Percentiles rank a stretch among this genome's conserved stretches.
Evolutionary conservation across 2,888 invertebrate species (phyloP).

Genomic region (Orchestes rusci): DNA sequence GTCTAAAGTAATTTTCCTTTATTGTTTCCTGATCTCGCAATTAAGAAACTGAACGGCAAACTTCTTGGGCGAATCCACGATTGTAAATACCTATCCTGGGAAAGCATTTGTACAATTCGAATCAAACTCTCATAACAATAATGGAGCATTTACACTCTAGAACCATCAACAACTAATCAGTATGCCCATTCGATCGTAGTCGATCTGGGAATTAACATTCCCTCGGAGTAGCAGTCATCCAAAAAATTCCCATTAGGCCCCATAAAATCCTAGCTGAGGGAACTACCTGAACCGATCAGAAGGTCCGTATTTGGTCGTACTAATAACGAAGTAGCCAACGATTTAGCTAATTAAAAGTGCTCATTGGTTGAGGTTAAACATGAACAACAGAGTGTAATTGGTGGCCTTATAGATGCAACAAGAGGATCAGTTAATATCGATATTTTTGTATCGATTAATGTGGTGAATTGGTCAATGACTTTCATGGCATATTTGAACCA

Average conservation of each 20-base stretch:
- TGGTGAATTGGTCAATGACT: background rate
- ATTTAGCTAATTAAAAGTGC: conserved; percentile 22
- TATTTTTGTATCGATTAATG: background rate
- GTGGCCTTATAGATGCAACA: conserved; percentile 15
- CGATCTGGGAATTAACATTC: no score
- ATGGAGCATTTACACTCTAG: no score
- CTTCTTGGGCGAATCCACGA: no score
- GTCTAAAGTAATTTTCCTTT: no score
- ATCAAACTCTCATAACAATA: no score
- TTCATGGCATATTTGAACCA: background rate
- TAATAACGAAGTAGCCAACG: conserved; percentile 13
- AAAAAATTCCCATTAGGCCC: conserved; percentile 18
- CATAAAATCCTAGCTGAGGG: conserved; percentile 19
- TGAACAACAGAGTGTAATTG: conserved; percentile 20
- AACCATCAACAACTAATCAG: no score
- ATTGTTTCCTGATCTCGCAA: no score
- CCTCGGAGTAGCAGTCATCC: conserved; percentile 10
- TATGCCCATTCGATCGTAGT: no score
- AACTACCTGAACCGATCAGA: conserved; percentile 15
- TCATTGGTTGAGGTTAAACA: conserved; percentile 15
- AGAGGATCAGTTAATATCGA: no score
- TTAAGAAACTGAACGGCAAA: no score
- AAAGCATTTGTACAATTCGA: no score
- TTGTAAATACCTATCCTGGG: no score
- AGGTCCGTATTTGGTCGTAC: conserved; percentile 19